Evolutionary conservation across 2,113 vertebrate species (phyloP).

Genomic region (Salvelinus sp.): DNA sequence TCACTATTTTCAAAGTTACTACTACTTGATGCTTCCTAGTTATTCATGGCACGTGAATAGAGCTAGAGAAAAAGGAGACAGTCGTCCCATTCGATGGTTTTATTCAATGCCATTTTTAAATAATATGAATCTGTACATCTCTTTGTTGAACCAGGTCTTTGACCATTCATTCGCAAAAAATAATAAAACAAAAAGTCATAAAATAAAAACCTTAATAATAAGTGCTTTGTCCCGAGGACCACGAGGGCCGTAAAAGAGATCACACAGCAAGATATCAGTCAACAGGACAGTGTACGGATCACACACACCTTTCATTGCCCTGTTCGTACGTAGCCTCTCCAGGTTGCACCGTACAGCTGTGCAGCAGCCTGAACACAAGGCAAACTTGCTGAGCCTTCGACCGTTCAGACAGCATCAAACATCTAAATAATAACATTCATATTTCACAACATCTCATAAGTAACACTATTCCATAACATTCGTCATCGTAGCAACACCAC

Average conservation of each 20-base stretch:
- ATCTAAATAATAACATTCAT: constrained; percentile 48
- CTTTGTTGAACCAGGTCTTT: constrained; percentile 53
- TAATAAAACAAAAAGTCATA: constrained; percentile 8
- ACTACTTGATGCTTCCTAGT: not conserved
- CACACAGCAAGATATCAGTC: constrained; percentile 53
- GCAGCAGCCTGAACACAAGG: constrained; percentile 52
- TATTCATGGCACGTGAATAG: not conserved
- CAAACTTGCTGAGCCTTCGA: constrained; percentile 29
- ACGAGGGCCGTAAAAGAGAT: constrained; percentile 29
- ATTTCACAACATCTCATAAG: not conserved
- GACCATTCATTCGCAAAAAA: constrained; percentile 61
- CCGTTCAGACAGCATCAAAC: constrained; percentile 62
- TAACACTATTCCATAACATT: constrained; percentile 64
- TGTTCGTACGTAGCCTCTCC: constrained; percentile 5
- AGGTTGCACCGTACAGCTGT: constrained; percentile 38
- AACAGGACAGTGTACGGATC: constrained; percentile 22
- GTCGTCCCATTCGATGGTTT: constrained; percentile 57
- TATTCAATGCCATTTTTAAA: constrained; percentile 72
- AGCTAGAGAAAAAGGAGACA: not conserved
- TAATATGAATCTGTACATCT: constrained; percentile 72
- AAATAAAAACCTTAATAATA: constrained; percentile 43
- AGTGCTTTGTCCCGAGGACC: constrained; percentile 63
- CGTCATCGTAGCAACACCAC: constrained; percentile 49
- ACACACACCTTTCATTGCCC: not conserved
- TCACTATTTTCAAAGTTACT: too few relatives aligned